Conservation (phyloP, 2,113 vertebrate genomes). For the Lonchura striata region DNA sequence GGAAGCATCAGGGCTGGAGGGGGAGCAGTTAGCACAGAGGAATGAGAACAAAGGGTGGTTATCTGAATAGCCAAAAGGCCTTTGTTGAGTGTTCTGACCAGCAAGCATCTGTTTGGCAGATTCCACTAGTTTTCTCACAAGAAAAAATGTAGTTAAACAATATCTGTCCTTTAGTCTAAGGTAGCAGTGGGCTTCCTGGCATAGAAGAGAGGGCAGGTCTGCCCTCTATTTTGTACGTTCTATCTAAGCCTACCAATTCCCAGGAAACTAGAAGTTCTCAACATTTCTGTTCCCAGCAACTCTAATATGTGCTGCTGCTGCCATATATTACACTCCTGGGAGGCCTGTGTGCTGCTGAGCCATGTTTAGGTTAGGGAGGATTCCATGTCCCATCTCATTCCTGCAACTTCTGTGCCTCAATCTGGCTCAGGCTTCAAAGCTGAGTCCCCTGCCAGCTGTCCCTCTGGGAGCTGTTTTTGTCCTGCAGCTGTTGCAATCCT, state of each 20-base stretch:
- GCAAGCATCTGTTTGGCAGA: not conserved
- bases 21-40: not conserved
- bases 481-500: not conserved
- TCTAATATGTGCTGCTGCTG: not conserved
- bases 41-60: not conserved
- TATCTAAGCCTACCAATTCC: not conserved
- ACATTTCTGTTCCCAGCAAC: not conserved
- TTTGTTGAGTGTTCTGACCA: not conserved
- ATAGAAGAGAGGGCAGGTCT: not conserved
- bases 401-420: not conserved
- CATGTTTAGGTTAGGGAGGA: not conserved
- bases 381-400: not conserved
- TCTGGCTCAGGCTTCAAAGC: not conserved
- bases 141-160: not conserved
- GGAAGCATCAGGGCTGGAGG: not conserved
- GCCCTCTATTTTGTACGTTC: not conserved
- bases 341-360: not conserved
- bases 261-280: not conserved
- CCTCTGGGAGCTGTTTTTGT: conserved; percentile 11
- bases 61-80: not conserved
- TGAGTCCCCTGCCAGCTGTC: not conserved
- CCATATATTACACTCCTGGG: not conserved
- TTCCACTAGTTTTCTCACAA: not conserved
- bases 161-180: not conserved
- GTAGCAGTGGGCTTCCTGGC: not conserved